A percentile compares a stretch with the other conserved stretches of the same genome.
Conservation (phyloP, 2,888 invertebrate species). For the Coremacera marginata region DNA sequence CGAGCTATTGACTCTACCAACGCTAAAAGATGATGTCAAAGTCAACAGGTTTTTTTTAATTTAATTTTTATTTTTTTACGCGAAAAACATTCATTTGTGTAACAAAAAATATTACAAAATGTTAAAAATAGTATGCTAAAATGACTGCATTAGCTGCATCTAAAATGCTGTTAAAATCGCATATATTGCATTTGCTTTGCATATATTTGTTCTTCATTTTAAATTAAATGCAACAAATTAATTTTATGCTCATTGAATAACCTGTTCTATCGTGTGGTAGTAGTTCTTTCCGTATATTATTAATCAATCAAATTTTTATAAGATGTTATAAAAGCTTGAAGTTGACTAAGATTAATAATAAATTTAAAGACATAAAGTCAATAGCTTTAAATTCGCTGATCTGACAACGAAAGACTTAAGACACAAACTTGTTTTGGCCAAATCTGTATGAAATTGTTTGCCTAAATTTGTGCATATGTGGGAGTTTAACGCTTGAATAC, state of each 20-base stretch:
- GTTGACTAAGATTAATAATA: no score
- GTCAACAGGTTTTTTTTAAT: not conserved
- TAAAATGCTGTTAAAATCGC: constrained; percentile 1
- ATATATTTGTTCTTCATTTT: no score
- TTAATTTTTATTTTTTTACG: not conserved
- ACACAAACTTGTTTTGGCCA: constrained; percentile 32
- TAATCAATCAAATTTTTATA: not conserved
- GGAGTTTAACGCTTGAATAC: constrained; percentile 15
- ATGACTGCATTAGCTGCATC: no score
- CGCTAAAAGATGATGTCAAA: constrained; percentile 39
- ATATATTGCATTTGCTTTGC: not conserved
- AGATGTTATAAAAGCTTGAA: not conserved
- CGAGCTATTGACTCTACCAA: not conserved
- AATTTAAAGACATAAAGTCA: no score
- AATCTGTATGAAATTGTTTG: not conserved
- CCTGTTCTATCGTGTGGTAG: no score
- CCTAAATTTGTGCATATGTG: constrained; percentile 10
- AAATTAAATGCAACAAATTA: no score
- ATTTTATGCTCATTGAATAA: not conserved
- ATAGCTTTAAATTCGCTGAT: not conserved
- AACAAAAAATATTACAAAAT: no score
- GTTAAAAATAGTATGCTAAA: no score
- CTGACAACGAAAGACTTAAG: constrained; percentile 40
- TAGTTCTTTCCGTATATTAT: not conserved
- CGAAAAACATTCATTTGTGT: no score